Base-by-base conservation (phyloP, 2,888 invertebrate genomes). In the Drosophila tanythrix region DNA sequence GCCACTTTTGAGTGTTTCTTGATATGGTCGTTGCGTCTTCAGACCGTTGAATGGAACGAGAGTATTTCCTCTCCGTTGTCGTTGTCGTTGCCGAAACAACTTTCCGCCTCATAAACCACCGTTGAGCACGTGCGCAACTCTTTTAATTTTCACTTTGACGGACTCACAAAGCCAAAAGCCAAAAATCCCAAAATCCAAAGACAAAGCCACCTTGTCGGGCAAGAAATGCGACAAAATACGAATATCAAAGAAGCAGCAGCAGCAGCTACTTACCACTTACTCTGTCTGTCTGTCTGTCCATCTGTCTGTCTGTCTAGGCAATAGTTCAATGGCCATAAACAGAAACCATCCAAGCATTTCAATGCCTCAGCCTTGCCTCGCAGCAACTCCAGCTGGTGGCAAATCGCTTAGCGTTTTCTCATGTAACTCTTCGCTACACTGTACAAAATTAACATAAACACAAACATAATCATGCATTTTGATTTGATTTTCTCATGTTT, bases 31-130 rank as follows among this genome's bases (percentile, higher is more conserved):
- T 35, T 72, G 82, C 78, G 59, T 78, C 70, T 64, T 46, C 51
- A 60, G 57, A 43, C 38, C 72, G 78, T 61, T 73, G 70, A 71
- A 79, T 57, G 83, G 83, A 83, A 83, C 83, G 79, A 75, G 79
- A 74, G 40, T 36, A 65, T 57, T 71, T 68, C 62, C 65, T 65
- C 50, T 61, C 62, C 51, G 48, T 40, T 40, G 18, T n/a, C 51
- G 48, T 40, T 40, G 18, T n/a, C 15, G 15, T 15, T 40, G 40
- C 53, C 55, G 59, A 65, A 76, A 74, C 81, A 82, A 81, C 79
- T 85, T 86, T 88, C 76, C 88, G 88, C 79, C 75, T 86, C 78
- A 73, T 72, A 79, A 76, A 71, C 55, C 50, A 15, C 53, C 33
- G 57, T 51, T 55, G 46, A 70, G 70, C 81, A 86, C 83, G 85